These are phyloP conservation scores for Rhineura floridana DNA, from an alignment of 2,113 vertebrate species.

Conservation along the genomic window DNA sequence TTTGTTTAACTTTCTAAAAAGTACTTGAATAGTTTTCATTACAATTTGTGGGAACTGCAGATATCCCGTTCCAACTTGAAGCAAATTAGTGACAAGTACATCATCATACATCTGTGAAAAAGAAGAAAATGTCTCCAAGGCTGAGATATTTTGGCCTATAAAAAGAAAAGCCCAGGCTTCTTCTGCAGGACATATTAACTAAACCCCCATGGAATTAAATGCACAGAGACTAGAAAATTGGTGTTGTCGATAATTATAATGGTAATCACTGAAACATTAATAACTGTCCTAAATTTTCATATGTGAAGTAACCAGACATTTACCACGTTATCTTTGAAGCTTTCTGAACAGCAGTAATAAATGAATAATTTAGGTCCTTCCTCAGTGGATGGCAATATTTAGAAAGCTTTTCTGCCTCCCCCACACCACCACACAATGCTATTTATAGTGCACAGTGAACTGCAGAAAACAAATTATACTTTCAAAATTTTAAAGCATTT, in stretches of 20 bases:
- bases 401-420: not conserved
- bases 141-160: slow-evolving; percentile 36
- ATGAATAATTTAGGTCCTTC: slow-evolving; percentile 17
- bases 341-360: not conserved
- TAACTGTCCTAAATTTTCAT: slow-evolving; percentile 8
- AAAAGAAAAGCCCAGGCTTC: slow-evolving; percentile 40
- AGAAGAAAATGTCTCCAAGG: not conserved
- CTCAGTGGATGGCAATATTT: not conserved
- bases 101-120: not conserved
- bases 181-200: slow-evolving; percentile 10
- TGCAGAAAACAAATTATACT: not conserved
- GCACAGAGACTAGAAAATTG: not conserved
- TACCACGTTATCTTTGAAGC: not conserved
- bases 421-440: not conserved
- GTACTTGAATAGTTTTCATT: not conserved
- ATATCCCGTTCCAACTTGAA: slow-evolving; percentile 4
- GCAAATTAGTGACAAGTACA: not conserved
- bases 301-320: not conserved
- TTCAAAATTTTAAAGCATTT: not conserved
- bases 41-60: slow-evolving; percentile 12
- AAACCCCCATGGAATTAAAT: not conserved
- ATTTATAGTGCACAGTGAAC: not conserved
- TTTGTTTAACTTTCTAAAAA: slow-evolving; percentile 27
- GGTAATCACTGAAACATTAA: not conserved
- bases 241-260: slow-evolving; percentile 4